These are phyloP conservation scores for Achatina immaculata DNA, from an alignment of 1,140 invertebrate species.

Conservation along the genomic window DNA sequence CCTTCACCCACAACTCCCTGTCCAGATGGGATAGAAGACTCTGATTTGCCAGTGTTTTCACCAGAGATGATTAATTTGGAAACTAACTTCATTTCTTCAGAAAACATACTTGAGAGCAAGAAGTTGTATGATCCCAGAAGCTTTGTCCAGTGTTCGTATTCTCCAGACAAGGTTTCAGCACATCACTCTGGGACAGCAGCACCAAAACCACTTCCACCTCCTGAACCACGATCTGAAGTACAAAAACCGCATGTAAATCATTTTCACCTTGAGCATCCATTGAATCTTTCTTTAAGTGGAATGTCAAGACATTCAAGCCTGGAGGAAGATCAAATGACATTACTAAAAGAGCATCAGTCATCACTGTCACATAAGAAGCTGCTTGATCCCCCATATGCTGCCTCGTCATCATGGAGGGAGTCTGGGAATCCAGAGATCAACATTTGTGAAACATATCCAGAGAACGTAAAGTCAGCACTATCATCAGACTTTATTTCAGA, in stretches of 20 bases:
- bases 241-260: too few species aligned
- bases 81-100: neutral
- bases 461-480: neutral
- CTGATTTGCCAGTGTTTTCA: constrained; percentile 17
- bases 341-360: neutral
- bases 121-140: too few species aligned
- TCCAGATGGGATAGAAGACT: constrained; percentile 12
- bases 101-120: neutral
- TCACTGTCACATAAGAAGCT: neutral
- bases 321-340: too few species aligned
- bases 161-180: too few species aligned
- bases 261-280: too few species aligned
- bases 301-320: neutral
- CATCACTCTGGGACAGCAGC: too few species aligned
- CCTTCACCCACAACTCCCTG: constrained; percentile 17
- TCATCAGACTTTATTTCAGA: neutral
- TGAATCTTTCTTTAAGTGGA: neutral
- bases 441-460: neutral
- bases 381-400: neutral
- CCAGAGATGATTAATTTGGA: neutral
- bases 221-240: too few species aligned
- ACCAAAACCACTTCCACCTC: too few species aligned
- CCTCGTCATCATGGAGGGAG: neutral
- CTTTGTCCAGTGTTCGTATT: too few species aligned
- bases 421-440: neutral